A percentile compares a stretch with the other conserved stretches of the same genome.
These are phyloP conservation scores for Noctua janthe DNA, from an alignment of 2,888 invertebrate species.

Conservation along the genomic window DNA sequence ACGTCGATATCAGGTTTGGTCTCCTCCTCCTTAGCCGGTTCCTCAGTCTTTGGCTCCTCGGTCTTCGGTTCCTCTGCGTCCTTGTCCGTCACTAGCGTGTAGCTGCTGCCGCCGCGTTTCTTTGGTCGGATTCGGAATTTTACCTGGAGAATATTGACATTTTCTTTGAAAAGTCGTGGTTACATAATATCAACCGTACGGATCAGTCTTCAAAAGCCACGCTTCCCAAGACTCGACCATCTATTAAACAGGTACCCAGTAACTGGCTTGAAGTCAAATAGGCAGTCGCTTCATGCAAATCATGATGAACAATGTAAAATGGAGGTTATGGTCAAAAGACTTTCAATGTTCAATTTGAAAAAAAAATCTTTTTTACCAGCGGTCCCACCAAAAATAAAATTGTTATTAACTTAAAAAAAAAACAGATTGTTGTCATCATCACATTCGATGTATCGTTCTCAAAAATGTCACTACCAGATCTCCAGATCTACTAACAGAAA, in stretches of 20 bases:
- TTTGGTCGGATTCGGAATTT: conserved; percentile 86
- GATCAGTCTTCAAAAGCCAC: too few species aligned
- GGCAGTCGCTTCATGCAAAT: too few species aligned
- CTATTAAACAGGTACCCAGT: not conserved
- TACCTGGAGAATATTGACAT: conserved; percentile 69
- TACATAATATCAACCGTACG: not conserved
- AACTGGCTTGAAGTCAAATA: not conserved
- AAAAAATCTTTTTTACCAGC: too few species aligned
- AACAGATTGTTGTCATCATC: not conserved
- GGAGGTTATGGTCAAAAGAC: too few species aligned
- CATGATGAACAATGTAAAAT: too few species aligned
- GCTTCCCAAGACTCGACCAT: not conserved
- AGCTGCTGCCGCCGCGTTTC: conserved; percentile 84
- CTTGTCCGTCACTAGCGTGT: conserved; percentile 81
- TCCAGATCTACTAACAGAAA: not conserved
- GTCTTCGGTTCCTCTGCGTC: conserved; percentile 69
- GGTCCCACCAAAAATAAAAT: not conserved
- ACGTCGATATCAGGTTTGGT: conserved; percentile 79
- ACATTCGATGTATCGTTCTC: not conserved
- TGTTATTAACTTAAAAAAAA: not conserved
- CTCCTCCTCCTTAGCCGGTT: conserved; percentile 67
- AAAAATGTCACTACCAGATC: not conserved
- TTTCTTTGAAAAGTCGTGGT: not conserved
- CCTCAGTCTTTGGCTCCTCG: conserved; percentile 68
- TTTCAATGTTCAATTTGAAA: too few species aligned